phyloP scores from a whole-genome alignment of 2,113 vertebrate species.

The Pachycephala philippinensis region DNA sequence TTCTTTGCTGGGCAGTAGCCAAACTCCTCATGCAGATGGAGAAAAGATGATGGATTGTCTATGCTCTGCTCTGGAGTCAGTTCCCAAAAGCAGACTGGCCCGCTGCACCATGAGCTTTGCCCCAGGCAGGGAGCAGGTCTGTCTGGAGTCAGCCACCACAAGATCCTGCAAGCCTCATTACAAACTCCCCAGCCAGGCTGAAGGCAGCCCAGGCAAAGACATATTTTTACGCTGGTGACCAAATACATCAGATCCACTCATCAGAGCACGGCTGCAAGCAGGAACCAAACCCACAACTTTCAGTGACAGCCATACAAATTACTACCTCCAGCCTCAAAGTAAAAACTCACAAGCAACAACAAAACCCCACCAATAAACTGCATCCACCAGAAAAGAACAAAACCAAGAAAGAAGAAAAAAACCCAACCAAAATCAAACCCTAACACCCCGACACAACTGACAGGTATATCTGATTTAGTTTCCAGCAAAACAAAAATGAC shows the following conservation, averaged over 20 bases:
- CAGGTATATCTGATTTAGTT: accelerated
- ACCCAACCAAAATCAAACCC: no score
- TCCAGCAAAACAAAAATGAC: neutral
- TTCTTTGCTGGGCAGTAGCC: neutral
- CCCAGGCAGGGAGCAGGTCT: neutral
- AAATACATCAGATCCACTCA: neutral
- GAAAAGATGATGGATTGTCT: neutral
- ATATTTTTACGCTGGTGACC: neutral
- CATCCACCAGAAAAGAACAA: neutral
- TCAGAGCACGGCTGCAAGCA: neutral
- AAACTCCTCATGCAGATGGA: neutral
- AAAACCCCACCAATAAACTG: accelerated
- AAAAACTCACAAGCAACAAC: neutral
- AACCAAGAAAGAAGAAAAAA: neutral
- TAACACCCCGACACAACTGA: neutral
- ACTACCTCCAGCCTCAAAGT: neutral
- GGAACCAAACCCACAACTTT: neutral
- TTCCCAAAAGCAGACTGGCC: neutral
- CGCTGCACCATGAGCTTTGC: neutral
- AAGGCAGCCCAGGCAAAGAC: neutral
- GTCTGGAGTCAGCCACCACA: neutral
- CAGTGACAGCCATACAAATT: neutral
- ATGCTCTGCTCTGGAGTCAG: neutral
- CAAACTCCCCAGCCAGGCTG: neutral
- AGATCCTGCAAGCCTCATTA: no score